Conservation (phyloP, 2,797 vertebrate species). For the Glyptemys insculpta region DNA sequence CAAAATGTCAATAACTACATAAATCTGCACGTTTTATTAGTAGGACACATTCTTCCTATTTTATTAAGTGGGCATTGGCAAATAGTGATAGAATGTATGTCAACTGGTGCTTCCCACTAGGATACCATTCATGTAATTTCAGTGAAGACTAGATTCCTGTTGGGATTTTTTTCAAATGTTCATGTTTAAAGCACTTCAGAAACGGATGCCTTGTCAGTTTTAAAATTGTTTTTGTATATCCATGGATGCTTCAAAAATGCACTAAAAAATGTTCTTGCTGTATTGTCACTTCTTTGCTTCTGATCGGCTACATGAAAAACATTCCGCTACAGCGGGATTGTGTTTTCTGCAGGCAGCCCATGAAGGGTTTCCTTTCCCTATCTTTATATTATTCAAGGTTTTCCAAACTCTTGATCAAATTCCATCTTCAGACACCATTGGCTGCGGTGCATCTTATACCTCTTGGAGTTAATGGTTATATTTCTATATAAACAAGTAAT, state of each 20-base stretch:
- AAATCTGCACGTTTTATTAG: not conserved
- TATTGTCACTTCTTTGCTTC: not conserved
- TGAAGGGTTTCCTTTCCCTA: not conserved
- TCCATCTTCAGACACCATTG: not conserved
- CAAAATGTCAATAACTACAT: not conserved
- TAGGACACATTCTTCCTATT: not conserved
- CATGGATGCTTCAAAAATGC: not conserved
- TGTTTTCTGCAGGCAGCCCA: not conserved
- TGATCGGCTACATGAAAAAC: not conserved
- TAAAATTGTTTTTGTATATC: slow-evolving; percentile 3
- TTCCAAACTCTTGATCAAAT: slow-evolving; percentile 11
- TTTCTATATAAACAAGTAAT: not conserved
- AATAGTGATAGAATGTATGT: not conserved
- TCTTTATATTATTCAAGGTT: not conserved
- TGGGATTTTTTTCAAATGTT: not conserved
- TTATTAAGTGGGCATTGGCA: not conserved
- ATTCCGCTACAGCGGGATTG: not conserved
- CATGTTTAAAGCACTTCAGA: not conserved
- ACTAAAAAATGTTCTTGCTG: not conserved
- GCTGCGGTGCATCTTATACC: not conserved
- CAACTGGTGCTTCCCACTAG: not conserved
- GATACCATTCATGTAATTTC: slow-evolving; percentile 12
- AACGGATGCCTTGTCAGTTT: not conserved
- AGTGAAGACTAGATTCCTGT: not conserved
- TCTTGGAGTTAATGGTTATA: not conserved